Evolutionary conservation across 1,140 invertebrate species (phyloP), one percentile per base, ranked within the genome.

Genomic region (Teleopsis dalmanni): DNA sequence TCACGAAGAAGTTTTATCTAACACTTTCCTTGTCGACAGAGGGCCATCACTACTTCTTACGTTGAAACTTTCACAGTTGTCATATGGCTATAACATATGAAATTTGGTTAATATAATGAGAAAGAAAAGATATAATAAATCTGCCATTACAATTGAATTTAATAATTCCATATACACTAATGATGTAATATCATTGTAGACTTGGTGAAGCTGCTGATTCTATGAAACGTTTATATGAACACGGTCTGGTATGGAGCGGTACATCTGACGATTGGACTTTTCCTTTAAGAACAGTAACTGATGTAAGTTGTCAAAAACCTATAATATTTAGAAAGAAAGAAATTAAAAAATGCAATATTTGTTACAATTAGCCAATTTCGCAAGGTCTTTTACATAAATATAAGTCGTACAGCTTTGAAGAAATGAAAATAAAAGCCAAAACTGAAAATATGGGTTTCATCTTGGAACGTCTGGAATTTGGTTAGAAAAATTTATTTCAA

Each of bases 181-280:
- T 50, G 10, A 31, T 31, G 18, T 43, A 21, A n/a, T 23, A 8
- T 27, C 37, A 16, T 29, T 23, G 9, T 19, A 54, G 59, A 10
- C 31, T 68, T 4, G 55, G 59, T n/a, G 64, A 68, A 43, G 60
- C 62, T 2, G 53, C 65, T 10, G 65, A 68, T 40, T 67, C 65
- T 2, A 52, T 62, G 0, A 57, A 62, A 14, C 54, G 62, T 6
- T 50, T 68, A 3, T 55, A 51, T 6, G 43, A 56, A 5, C 60
- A 68, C 23, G 56, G 60, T 22, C 42, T 68, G 0, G 55, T 40
- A 3, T 68, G 65, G 65, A 47, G 58, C 0, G 65, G 45, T 0
- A 58, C 58, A 13, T 63, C 65, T 0, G 33, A 43, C 8, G 62
- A 48, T 7, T 68, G 65, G 65, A 54, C 62, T 3, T 37, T 36